Percentiles rank a stretch among this genome's conserved stretches.
Conservation (phyloP, 2,113 vertebrate species). For the Phalacrocorax brasilianus region DNA sequence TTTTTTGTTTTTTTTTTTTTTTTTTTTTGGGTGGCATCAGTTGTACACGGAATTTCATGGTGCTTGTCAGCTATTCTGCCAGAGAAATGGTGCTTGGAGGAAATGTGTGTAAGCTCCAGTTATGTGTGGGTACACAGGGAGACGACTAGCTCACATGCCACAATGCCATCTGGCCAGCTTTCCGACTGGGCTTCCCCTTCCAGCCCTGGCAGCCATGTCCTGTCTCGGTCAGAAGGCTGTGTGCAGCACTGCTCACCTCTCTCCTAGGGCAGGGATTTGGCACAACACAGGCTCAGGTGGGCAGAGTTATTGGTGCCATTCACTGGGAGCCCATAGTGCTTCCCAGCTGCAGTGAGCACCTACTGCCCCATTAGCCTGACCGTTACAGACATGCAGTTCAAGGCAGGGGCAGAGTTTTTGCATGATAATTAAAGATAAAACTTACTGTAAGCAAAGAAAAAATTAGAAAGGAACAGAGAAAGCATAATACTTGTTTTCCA, state of each 20-base stretch:
- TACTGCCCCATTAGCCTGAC: rapidly evolving
- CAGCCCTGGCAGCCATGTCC: background rate
- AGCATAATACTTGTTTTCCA: background rate
- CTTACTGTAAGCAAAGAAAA: background rate
- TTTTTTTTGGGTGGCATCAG: background rate
- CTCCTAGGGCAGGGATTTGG: background rate
- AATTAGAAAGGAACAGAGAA: background rate
- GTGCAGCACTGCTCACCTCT: background rate
- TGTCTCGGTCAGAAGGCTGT: background rate
- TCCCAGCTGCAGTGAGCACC: too few species aligned
- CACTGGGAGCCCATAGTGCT: background rate
- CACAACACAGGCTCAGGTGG: rapidly evolving
- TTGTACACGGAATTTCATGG: background rate
- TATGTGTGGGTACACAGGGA: background rate
- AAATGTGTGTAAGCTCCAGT: background rate
- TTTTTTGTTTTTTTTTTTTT: too few species aligned
- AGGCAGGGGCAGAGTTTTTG: background rate
- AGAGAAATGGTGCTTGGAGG: background rate
- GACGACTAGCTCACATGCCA: rapidly evolving
- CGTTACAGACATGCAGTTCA: rapidly evolving
- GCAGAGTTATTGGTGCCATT: rapidly evolving
- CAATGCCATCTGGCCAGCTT: background rate
- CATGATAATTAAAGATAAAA: background rate
- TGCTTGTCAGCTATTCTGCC: background rate
- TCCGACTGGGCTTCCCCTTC: background rate